These are phyloP conservation scores for Andrena camellia DNA, from an alignment of 2,888 invertebrate species.

Conservation along the genomic window DNA sequence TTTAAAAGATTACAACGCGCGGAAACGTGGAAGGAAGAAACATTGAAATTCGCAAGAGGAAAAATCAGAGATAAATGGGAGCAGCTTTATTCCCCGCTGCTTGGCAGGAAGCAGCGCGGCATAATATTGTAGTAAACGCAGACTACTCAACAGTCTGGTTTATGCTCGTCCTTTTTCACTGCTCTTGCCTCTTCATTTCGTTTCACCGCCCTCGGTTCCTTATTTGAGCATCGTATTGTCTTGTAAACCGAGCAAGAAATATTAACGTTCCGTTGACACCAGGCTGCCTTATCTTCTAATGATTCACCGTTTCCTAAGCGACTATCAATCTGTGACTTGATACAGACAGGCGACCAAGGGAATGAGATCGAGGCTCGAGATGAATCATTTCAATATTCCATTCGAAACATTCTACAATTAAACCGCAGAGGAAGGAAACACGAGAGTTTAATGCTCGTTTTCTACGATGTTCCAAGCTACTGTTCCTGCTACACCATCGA, in stretches of 20 bases:
- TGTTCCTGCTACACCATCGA: neutral
- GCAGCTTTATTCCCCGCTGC: constrained; percentile 30
- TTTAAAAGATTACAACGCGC: neutral
- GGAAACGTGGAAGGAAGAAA: neutral
- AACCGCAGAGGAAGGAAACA: neutral
- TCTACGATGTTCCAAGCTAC: neutral
- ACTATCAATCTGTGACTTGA: too few species aligned
- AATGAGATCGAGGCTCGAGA: too few species aligned
- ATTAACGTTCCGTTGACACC: constrained; percentile 53
- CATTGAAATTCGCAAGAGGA: constrained; percentile 30
- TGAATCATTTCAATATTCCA: neutral
- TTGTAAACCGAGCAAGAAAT: constrained; percentile 54
- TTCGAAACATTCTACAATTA: too few species aligned
- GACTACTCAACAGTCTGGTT: constrained; percentile 56
- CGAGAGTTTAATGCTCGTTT: neutral
- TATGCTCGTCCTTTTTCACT: constrained; percentile 37
- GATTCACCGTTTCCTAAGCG: constrained; percentile 19
- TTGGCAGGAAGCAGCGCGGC: constrained; percentile 27
- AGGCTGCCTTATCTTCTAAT: constrained; percentile 24
- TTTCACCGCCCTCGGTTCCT: constrained; percentile 45
- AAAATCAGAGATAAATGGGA: constrained; percentile 40
- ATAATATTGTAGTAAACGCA: constrained; percentile 58
- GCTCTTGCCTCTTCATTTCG: constrained; percentile 12
- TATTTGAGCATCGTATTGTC: constrained; percentile 61
- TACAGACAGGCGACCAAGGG: too few species aligned